Conservation (phyloP, 2,113 vertebrate genomes). For the Clarias magur region DNA sequence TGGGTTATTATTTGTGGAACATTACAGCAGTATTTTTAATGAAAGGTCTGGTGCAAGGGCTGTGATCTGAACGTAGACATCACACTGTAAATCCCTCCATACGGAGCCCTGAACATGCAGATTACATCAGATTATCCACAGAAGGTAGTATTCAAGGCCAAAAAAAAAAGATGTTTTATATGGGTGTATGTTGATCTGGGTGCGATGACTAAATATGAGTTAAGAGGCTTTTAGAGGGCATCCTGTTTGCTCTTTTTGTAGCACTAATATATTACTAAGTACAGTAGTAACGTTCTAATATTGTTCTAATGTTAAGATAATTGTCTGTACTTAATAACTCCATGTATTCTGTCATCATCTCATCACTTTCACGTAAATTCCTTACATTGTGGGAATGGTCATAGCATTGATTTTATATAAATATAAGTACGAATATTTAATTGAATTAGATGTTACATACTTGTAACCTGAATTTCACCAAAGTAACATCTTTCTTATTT, state of each 20-base stretch:
- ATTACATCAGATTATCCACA: slow-evolving; percentile 45
- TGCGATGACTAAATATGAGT: neutral
- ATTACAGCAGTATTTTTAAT: neutral
- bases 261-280: neutral
- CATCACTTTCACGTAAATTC: neutral
- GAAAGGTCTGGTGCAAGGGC: neutral
- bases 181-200: slow-evolving; percentile 8
- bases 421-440: neutral
- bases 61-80: neutral
- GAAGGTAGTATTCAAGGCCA: slow-evolving; percentile 41
- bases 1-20: neutral
- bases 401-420: neutral
- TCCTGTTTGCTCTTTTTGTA: neutral
- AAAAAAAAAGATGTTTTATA: slow-evolving; percentile 30
- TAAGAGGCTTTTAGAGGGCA: slow-evolving; percentile 6
- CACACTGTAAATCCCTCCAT: slow-evolving; percentile 17
- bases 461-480: neutral
- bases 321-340: neutral
- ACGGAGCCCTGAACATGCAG: slow-evolving; percentile 44
- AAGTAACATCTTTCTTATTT: neutral
- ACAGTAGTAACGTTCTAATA: neutral
- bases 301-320: too few species aligned
- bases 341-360: neutral
- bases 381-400: neutral
- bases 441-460: neutral